Base-by-base conservation (phyloP, 2,888 invertebrate species). In the Heteromyza rotundicornis region DNA sequence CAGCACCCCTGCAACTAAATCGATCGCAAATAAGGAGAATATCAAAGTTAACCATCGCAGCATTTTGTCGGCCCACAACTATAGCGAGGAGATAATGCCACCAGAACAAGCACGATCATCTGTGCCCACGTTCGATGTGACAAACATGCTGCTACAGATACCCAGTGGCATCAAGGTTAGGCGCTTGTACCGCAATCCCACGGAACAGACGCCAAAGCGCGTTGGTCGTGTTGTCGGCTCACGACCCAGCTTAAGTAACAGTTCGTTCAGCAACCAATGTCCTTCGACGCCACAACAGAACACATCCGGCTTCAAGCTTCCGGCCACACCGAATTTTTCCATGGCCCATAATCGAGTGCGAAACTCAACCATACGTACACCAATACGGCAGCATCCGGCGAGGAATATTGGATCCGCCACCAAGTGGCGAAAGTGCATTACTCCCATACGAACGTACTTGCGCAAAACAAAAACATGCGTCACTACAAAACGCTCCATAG, bases 391-490 rank as follows among this genome's bases (percentile, higher is more conserved):
- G 2, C 27, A n/a, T 27, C n/a, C 12, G 19, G 40, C n/a, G 1
- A 16, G n/a, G 24, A 24, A 49, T 1, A 53, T 54, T 0, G 62
- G 24, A n/a, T 62, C 67, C 2, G 57, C 51, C 12, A 60, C 65
- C 0, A 69, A 67, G 5, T 76, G 76, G 75, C 67, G 69, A 14
- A 75, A 74, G 64, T 72, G 70, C 32, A 35, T 72, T 12, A 74
- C 75, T 3, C 75, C 80, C 0, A 27, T 68, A 17, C 74, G 73
- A 8, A 81, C 81, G 1, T 81, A 81, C 32, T 63, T 73, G 0
- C 73, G 75, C 0, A 68, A 67, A 16, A 24, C 24, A 3, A 8
- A 7, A 2, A 5, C 8, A 12, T 5, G 16, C 16, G 16, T 24
- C 24, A 52, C 22, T 8, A 12, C 22, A 5, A 67, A 62, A 16